Evolutionary conservation across 2,888 invertebrate genomes (phyloP).

Genomic region (Nemapogon koenigi): DNA sequence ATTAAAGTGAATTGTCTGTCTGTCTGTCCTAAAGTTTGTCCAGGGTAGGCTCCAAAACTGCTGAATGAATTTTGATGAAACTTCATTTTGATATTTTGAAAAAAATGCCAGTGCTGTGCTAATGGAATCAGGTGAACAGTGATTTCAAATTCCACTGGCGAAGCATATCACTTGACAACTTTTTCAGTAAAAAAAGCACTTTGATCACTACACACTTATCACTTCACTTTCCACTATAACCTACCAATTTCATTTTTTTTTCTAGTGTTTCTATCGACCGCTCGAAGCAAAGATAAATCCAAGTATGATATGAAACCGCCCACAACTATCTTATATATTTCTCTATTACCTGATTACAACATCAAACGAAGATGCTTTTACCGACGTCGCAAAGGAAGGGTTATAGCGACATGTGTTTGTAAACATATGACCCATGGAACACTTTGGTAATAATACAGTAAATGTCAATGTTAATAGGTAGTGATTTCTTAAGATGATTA

Average conservation of each 20-base stretch:
- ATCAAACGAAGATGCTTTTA: conserved; percentile 18
- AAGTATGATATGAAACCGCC: conserved; percentile 48
- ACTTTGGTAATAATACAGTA: conserved; percentile 34
- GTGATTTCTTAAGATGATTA: conserved; percentile 33
- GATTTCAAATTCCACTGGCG: too few relatives aligned
- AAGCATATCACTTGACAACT: conserved; percentile 12
- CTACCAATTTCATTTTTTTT: conserved; percentile 51
- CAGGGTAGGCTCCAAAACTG: too few relatives aligned
- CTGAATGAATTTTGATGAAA: too few relatives aligned
- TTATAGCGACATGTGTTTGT: conserved; percentile 25
- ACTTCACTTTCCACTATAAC: conserved; percentile 28
- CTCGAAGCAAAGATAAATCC: conserved; percentile 34
- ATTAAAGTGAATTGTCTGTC: too few relatives aligned
- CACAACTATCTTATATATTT: conserved; percentile 56
- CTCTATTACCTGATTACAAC: conserved; percentile 51
- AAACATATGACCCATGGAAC: conserved; percentile 32
- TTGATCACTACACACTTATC: conserved; percentile 17
- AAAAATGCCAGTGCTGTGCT: neutral
- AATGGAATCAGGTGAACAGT: too few relatives aligned
- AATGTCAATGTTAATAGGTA: conserved; percentile 50
- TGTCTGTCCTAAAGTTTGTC: too few relatives aligned
- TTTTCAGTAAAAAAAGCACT: conserved; percentile 3
- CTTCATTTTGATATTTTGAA: too few relatives aligned
- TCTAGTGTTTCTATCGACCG: conserved; percentile 31
- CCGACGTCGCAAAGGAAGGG: conserved; percentile 12